These are phyloP conservation scores for Rissa tridactyla DNA, from an alignment of 2,113 vertebrate species.

Conservation along the genomic window DNA sequence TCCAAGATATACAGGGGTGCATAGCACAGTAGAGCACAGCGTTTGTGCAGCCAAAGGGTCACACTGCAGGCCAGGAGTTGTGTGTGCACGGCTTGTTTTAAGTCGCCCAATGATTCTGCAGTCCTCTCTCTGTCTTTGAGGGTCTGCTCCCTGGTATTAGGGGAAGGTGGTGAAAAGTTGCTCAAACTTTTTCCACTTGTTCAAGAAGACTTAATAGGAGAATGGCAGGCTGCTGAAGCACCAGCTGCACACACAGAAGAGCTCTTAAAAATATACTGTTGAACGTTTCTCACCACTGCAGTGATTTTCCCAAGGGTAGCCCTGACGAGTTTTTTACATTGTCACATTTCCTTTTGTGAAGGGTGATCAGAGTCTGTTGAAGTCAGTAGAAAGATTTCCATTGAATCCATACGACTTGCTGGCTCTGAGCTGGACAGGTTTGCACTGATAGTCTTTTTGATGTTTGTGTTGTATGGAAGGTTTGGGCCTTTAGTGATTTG, in stretches of 20 bases:
- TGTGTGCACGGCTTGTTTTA: neutral
- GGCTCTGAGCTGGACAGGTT: neutral
- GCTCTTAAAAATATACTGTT: neutral
- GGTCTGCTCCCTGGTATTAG: neutral
- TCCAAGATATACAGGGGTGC: neutral
- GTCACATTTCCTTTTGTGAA: neutral
- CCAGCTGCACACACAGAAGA: neutral
- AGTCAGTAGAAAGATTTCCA: neutral
- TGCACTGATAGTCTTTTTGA: neutral
- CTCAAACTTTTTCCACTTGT: neutral
- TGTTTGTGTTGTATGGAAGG: neutral
- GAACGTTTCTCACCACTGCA: neutral
- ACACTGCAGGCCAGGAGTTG: neutral
- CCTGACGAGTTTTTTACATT: neutral
- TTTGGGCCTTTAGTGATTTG: neutral
- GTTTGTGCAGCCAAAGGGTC: neutral
- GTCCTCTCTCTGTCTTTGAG: neutral
- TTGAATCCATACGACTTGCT: neutral
- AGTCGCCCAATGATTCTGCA: neutral
- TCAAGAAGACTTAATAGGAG: neutral
- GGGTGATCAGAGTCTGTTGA: neutral
- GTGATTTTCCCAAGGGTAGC: neutral
- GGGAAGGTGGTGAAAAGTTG: neutral
- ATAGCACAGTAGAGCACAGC: neutral
- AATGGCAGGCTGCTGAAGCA: neutral